Evolutionary conservation across 2,888 invertebrate species (phyloP), one percentile per base, ranked within the genome.

Genomic region (Scaptomyza parva): DNA sequence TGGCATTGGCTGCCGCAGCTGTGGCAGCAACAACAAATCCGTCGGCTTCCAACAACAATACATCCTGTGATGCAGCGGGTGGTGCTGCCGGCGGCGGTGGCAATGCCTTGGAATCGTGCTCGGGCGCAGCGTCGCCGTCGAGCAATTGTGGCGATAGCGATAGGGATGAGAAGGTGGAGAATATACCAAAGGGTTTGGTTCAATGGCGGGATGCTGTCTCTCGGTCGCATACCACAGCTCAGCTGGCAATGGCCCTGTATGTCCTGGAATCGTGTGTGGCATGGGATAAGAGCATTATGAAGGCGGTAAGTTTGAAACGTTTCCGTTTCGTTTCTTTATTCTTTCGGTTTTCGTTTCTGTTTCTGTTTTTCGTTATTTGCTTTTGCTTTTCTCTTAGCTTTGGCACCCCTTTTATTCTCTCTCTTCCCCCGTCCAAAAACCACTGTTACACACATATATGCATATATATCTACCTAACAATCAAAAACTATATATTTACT

Each of bases 201-300:
- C 95, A 94, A 24, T 99, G 99, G 99, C 95, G 98, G 0, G 96
- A 97, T 78, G 98, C 97, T 0, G 96, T 98, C 0, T 93, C 94
- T 0, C 94, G 96, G 50, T 96, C 97, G 44, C 95, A 94, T 85
- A 97, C 97, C 0, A 95, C 98, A 0, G 96, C 98, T 0, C 98
- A 99, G 90, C 93, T 99, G 22, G 96, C 97, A 20, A 95, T 98
- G 95, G 95, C 97, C 81, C 93, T 98, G 62, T 96, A 97, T 88
- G 96, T 97, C 85, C 93, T 99, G 76, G 98, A 98, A 90, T 95
- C 96, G 2, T 96, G 96, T 90, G 97, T 99, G 85, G 98, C 98
- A 37, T 99, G 99, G 99, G 99, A 99, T 92, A 98, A 98, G 93
- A 98, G 98, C 93, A 97, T 98, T 90, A 98, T 99, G 98, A 98